Percentiles rank a stretch among this genome's conserved stretches.
These are phyloP conservation scores for Trissolcus basalis DNA, from an alignment of 1,140 invertebrate genomes.

Conservation along the genomic window DNA sequence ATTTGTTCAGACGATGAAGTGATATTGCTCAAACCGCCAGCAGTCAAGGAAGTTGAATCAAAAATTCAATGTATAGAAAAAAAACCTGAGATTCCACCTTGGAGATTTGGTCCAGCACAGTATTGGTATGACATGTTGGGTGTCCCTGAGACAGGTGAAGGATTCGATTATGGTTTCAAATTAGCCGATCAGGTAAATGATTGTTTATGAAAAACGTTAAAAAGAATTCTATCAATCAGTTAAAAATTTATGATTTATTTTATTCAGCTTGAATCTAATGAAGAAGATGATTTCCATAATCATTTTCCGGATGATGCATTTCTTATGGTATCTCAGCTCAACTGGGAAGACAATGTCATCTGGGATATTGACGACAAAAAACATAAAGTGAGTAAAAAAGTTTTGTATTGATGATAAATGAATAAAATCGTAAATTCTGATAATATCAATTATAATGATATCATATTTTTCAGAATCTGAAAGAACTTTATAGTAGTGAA, in stretches of 20 bases:
- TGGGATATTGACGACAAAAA: constrained; percentile 98
- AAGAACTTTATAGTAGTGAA: too few species aligned
- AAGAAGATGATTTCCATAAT: background rate
- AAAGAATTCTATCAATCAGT: too few species aligned
- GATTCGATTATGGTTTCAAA: constrained; percentile 97
- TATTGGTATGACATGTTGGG: constrained; percentile 98
- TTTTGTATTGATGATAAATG: too few species aligned
- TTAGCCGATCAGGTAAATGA: constrained; percentile 76
- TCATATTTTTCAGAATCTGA: too few species aligned
- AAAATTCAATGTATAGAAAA: constrained; percentile 78
- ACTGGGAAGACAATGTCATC: constrained; percentile 99
- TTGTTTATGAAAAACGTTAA: background rate
- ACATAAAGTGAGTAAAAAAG: constrained; percentile 80
- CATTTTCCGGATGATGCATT: constrained; percentile 90
- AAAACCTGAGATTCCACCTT: constrained; percentile 89
- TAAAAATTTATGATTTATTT: too few species aligned
- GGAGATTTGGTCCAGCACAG: constrained; percentile 97
- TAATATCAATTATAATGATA: too few species aligned
- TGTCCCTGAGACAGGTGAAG: constrained; percentile 92
- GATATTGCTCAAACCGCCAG: constrained; percentile 73
- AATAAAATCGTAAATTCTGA: too few species aligned
- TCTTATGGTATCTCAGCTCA: constrained; percentile 94
- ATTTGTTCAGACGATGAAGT: constrained; percentile 84
- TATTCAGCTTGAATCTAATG: background rate
- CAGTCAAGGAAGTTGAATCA: constrained; percentile 75